Evolutionary conservation across 2,113 vertebrate genomes (phyloP).

Genomic region (Excalfactoria chinensis): DNA sequence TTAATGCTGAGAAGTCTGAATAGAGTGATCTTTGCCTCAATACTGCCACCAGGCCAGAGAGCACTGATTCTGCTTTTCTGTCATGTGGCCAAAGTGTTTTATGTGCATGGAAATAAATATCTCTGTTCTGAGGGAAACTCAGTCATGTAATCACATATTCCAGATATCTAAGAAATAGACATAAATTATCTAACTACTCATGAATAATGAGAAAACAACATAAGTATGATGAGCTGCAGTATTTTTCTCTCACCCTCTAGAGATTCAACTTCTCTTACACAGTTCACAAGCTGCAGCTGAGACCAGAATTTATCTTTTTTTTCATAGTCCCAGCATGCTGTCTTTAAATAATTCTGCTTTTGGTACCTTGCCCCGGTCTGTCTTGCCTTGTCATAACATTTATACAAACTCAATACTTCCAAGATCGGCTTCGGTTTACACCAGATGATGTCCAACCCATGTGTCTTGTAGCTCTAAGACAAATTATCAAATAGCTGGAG

Average conservation of each 20-base stretch:
- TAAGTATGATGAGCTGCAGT: background rate
- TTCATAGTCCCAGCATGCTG: background rate
- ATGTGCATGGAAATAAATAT: background rate
- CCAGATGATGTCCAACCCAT: background rate
- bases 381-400: background rate
- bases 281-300: background rate
- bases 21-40: background rate
- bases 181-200: background rate
- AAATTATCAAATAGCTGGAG: background rate
- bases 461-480: background rate
- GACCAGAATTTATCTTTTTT: background rate
- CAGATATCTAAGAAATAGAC: background rate
- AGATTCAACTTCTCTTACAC: background rate
- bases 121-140: background rate
- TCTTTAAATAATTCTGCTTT: conserved; percentile 35
- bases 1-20: background rate
- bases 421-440: conserved; percentile 3
- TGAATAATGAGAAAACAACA: background rate
- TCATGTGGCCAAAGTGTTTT: background rate
- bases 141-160: background rate
- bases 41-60: background rate
- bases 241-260: background rate
- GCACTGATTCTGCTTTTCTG: background rate
- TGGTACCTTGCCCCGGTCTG: background rate
- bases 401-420: background rate